These are phyloP conservation scores for Elachura formosa DNA, from an alignment of 2,113 vertebrate genomes.

Conservation along the genomic window DNA sequence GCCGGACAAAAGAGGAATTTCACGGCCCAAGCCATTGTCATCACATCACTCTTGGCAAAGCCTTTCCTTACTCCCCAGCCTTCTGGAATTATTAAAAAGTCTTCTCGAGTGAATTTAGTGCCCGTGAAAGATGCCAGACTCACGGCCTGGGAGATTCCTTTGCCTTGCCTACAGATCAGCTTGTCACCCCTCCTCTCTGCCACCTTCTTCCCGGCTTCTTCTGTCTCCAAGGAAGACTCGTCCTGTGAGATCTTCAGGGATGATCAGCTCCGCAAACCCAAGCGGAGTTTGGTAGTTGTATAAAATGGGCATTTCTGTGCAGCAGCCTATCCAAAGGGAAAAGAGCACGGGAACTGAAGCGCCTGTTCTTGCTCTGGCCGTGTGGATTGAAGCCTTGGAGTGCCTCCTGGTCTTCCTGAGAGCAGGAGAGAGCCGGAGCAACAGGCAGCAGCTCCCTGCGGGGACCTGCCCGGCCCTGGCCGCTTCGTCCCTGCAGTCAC, in stretches of 20 bases:
- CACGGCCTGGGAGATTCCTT: background rate
- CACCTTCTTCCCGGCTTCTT: background rate
- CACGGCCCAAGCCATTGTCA: background rate
- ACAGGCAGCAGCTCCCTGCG: rapidly evolving
- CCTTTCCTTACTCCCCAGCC: background rate
- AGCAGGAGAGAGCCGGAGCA: background rate
- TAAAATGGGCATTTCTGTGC: background rate
- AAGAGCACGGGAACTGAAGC: background rate
- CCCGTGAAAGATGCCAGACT: background rate
- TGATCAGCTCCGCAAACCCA: background rate
- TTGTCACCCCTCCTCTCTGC: background rate
- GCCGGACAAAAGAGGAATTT: background rate
- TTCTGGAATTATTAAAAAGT: conserved; percentile 9
- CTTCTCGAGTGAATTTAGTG: conserved; percentile 15
- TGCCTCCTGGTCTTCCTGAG: background rate
- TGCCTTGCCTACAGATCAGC: background rate
- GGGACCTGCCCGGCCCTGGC: rapidly evolving
- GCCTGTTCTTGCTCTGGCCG: background rate
- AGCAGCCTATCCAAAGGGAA: background rate
- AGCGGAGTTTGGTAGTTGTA: background rate
- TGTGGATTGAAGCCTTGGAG: background rate
- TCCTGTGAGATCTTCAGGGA: background rate
- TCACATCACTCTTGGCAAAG: conserved; percentile 35
- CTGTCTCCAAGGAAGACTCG: background rate
- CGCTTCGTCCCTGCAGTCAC: rapidly evolving